phyloP scores from a whole-genome alignment of 2,888 invertebrate genomes.

The Spilarctia lutea region DNA sequence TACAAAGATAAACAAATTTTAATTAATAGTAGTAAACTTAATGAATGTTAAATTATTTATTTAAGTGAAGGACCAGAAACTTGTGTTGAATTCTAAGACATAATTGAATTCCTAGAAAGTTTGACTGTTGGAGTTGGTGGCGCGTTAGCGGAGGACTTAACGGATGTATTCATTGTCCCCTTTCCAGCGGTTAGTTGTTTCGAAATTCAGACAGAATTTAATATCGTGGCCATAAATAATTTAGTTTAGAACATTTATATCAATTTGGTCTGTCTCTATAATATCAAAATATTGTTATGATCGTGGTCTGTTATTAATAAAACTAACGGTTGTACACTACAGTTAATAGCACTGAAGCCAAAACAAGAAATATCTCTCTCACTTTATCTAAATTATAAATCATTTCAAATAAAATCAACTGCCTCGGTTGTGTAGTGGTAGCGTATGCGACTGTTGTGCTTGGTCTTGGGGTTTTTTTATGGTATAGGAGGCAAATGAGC shows the following conservation, averaged over 20 bases:
- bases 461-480: too few relatives aligned
- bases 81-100: constrained; percentile 34
- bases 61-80: constrained; percentile 31
- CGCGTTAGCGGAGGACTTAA: constrained; percentile 29
- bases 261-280: constrained; percentile 32
- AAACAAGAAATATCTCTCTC: not conserved
- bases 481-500: too few relatives aligned
- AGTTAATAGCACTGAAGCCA: not conserved
- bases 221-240: constrained; percentile 29
- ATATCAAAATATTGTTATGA: constrained; percentile 28
- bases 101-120: constrained; percentile 47
- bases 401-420: too few relatives aligned
- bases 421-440: too few relatives aligned
- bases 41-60: constrained; percentile 44
- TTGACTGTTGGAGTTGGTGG: constrained; percentile 31
- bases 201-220: constrained; percentile 22
- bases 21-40: constrained; percentile 20
- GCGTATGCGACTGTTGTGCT: too few relatives aligned
- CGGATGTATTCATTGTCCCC: constrained; percentile 22
- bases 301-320: constrained; percentile 25
- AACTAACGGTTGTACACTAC: constrained; percentile 24
- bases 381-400: not conserved
- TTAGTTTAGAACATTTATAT: constrained; percentile 30
- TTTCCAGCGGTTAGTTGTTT: constrained; percentile 23
- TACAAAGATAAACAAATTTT: not conserved